These are phyloP conservation scores for Acanthosoma haemorrhoidale DNA, from an alignment of 2,888 invertebrate species.

Conservation along the genomic window DNA sequence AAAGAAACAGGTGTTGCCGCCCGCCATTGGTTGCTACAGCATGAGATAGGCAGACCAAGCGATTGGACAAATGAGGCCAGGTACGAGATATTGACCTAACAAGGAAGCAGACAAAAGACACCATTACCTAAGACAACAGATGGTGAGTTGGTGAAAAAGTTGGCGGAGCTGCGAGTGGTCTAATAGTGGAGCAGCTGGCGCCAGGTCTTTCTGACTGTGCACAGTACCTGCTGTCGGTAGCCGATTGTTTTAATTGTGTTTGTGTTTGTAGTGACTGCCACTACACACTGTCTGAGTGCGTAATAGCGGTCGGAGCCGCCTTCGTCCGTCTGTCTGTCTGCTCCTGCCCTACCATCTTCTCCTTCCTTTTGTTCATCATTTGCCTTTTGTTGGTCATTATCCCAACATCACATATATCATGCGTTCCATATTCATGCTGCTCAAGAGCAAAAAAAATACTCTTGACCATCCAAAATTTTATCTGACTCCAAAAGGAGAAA, in stretches of 20 bases:
- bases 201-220: background rate
- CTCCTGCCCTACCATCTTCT: background rate
- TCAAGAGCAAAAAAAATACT: too few species aligned
- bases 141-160: background rate
- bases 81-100: background rate
- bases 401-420: too few species aligned
- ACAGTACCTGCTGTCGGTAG: too few species aligned
- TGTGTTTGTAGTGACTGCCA: background rate
- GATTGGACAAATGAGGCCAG: background rate
- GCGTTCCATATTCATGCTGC: too few species aligned
- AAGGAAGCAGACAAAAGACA: background rate
- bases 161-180: background rate
- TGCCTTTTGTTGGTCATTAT: too few species aligned
- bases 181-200: constrained; percentile 1
- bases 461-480: too few species aligned
- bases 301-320: too few species aligned
- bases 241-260: constrained; percentile 7
- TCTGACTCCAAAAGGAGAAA: too few species aligned
- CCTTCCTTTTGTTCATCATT: background rate
- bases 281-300: background rate
- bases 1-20: too few species aligned
- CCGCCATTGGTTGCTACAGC: too few species aligned
- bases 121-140: background rate
- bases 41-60: too few species aligned
- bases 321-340: background rate